Conservation (phyloP, 2,888 invertebrate species). For the Hemicrepidius hirtus region DNA sequence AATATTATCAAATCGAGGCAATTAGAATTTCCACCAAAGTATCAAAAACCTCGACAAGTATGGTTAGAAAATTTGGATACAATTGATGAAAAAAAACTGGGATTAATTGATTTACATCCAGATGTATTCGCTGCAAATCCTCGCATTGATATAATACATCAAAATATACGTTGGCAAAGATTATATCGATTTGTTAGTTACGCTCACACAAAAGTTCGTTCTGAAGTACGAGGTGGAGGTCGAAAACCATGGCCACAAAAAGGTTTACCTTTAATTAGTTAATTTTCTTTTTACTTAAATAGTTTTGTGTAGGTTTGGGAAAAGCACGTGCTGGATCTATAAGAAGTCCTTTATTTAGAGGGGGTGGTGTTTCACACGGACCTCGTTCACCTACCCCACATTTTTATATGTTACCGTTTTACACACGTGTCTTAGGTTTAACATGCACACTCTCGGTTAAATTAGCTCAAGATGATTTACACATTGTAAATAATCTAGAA, state of each 20-base stretch:
- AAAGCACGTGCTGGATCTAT: slow-evolving; percentile 94
- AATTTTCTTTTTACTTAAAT: neutral
- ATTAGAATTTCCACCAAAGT: slow-evolving; percentile 74
- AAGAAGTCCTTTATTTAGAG: slow-evolving; percentile 89
- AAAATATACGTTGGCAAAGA: slow-evolving; percentile 91
- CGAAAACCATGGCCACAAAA: slow-evolving; percentile 98
- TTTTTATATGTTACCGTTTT: slow-evolving; percentile 95
- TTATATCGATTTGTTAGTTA: slow-evolving; percentile 88
- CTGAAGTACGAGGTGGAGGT: slow-evolving; percentile 93
- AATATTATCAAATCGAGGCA: slow-evolving; percentile 64
- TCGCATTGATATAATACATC: slow-evolving; percentile 89
- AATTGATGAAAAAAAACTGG: slow-evolving; percentile 85
- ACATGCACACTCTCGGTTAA: slow-evolving; percentile 91
- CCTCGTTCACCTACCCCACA: slow-evolving; percentile 92
- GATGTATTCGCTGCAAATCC: slow-evolving; percentile 88
- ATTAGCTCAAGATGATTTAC: slow-evolving; percentile 95
- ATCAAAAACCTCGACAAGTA: slow-evolving; percentile 81
- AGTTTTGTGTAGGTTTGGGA: slow-evolving; percentile 75
- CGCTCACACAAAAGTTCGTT: slow-evolving; percentile 84
- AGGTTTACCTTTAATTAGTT: slow-evolving; percentile 71
- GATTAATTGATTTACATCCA: slow-evolving; percentile 92
- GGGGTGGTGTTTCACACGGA: slow-evolving; percentile 92
- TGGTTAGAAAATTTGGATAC: slow-evolving; percentile 92
- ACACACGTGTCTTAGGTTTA: slow-evolving; percentile 85
- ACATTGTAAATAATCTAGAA: slow-evolving; percentile 90